Evolutionary conservation across 2,113 vertebrate species (phyloP), one percentile per base, ranked within the genome.

Genomic region (Sturnus vulgaris): DNA sequence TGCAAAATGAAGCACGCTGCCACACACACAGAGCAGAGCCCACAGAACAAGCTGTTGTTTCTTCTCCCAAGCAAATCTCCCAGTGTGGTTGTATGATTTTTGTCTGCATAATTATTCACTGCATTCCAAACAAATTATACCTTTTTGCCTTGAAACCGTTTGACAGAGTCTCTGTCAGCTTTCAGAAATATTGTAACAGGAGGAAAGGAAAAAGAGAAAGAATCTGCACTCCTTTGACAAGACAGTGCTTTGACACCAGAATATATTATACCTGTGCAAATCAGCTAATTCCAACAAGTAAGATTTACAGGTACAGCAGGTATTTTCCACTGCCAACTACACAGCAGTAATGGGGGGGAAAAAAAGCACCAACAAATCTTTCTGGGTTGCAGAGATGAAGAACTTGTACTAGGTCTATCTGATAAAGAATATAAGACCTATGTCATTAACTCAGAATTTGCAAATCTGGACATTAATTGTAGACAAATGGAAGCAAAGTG

Each of bases 131-230:
- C 22, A 86, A 94, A 92, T 93, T 83, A 78, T 5, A 86, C 31
- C 82, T 83, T 77, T 93, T 49, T 77, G 64, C 69, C 71, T 83
- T 59, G 37, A 83, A 86, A 83, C 25, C 49, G 44, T 94, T 94
- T 85, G 78, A 93, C 61, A 82, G 68, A 56, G 44, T 10, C 59
- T 85, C 77, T 89, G 59, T 87, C 93, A 91, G 89, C 70, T 93
- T 91, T 65, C 82, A 80, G 77, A 95, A 95, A 93, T 49, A 88
- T 31, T 91, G 2, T 86, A 95, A 91, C 79, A 94, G 55, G 24
- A 86, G 22, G 35, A 46, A 61, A 73, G 49, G 21, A 37, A 79
- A 70, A 86, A 70, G 63, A 77, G 21, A 47, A 73, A 50, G 63
- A 55, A 86, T 31, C 22, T 66, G 46, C 56, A 11, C 28, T 70